These are phyloP conservation scores for Silurus meridionalis DNA, from an alignment of 2,113 vertebrate species.

Conservation along the genomic window DNA sequence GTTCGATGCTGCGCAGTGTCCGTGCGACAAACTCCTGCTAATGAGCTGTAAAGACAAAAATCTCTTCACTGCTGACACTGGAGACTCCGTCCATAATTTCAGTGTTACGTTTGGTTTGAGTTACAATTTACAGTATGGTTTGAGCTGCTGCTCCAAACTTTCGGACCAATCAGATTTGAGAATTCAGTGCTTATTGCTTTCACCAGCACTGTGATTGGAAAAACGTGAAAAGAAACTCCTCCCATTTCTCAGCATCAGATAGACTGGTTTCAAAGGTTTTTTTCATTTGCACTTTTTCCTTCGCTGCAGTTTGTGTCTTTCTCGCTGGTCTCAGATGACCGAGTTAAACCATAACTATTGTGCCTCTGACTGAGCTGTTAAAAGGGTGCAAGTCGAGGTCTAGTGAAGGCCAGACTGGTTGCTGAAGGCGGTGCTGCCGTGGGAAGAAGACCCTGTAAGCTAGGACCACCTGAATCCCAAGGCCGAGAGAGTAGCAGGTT, in stretches of 20 bases:
- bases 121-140: not conserved
- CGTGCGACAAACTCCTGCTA: too few relatives aligned
- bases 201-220: not conserved
- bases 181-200: not conserved
- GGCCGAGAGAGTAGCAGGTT: not conserved
- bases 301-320: conserved; percentile 32
- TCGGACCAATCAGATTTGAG: not conserved
- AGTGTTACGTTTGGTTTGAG: not conserved
- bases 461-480: conserved; percentile 32
- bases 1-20: too few relatives aligned
- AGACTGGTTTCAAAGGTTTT: too few relatives aligned
- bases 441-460: conserved; percentile 22
- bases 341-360: conserved; percentile 40
- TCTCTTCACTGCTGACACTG: not conserved
- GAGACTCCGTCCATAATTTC: not conserved
- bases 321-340: conserved; percentile 41
- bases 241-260: not conserved
- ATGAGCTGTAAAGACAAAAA: not conserved
- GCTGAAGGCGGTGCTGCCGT: not conserved
- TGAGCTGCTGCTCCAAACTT: not conserved
- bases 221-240: not conserved
- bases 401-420: conserved; percentile 35
- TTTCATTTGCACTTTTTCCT: conserved; percentile 19
- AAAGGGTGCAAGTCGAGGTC: conserved; percentile 34
- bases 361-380: conserved; percentile 26